Evolutionary conservation across 2,888 invertebrate genomes (phyloP), one percentile per base, ranked within the genome.

Genomic region (Platyscelio sp.): DNA sequence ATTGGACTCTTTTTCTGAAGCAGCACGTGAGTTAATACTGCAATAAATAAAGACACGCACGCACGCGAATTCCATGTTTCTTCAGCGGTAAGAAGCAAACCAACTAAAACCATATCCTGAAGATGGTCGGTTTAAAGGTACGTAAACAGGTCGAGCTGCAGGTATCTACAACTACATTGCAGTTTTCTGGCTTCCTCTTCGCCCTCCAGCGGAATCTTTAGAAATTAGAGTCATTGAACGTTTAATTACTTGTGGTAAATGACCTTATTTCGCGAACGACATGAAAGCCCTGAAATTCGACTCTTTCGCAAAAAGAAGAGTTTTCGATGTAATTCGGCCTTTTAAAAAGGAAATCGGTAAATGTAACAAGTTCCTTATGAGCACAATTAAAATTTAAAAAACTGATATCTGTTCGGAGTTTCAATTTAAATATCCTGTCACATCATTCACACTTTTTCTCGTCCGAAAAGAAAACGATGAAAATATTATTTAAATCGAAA

Each of bases 91-190:
- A 87, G 87, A 83, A 88, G 80, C 87, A 71, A 82, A 70, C 75
- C 40, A 75, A 87, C 87, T 87, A 86, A 86, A 83, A 86, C 79
- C 68, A 74, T 80, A 84, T 71, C 78, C 83, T 72, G 76, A 78
- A 70, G 76, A 72, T 60, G 79, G 65, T 80, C 77, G 83, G 81
- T 88, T 88, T 81, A 85, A 83, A 83, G 86, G 82, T 84, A 79
- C 72, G 67, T 56, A 63, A 83, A 80, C 85, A 78, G 83, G 86
- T 86, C 81, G 78, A 46, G 78, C 75, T 49, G 75, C 61, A 77
- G 80, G 80, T 40, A 74, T 81, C 83, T 65, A 78, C 65, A 84
- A 79, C 81, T 58, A 68, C 80, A 33, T 72, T 75, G 86, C 67
- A 83, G 67, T 81, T 84, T 78, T 77, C 80, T 85, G 76, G 83